Base-by-base conservation (phyloP, 2,888 invertebrate genomes). In the Apodemia hepburni region DNA sequence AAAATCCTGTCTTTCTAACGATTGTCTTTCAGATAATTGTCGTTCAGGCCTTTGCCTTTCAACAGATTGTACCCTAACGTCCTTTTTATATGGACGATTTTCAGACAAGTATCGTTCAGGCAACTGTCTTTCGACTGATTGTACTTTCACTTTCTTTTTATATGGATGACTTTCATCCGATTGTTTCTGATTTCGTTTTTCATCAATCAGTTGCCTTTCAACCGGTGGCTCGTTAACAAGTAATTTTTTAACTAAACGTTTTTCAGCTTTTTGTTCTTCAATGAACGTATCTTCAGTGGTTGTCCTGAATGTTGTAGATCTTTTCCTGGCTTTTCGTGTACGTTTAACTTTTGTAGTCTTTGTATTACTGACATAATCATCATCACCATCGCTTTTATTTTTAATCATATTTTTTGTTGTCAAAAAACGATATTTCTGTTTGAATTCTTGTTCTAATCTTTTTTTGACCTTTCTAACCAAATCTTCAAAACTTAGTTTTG, bases 391-490 rank as follows among this genome's bases (percentile, higher is more conserved):
- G 7, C 27, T 54, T 12, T 27, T 27, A 12, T 22, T 27, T 5
- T 12, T 54, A 6, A 54, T 15, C 6, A 12, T 11, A 18, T 54
- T 22, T 12, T 54, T 22, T 1, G 22, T 54, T 11, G 54, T 12
- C 54, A 27, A 27, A 4, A 22, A 42, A 42, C 15, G 54, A 11
- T 54, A 60, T 54, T 27, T 63, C 27, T 61, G 60, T 45, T 35
- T 59, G 11, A 65, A 67, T 35, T 75, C 73, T 5, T 66, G 64
- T 27, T 73, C 65, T 4, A 83, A 64, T 66, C 73, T 73, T 4
- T 75, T 67, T 51, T 75, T 78, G 0, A 82, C 75, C 66, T 70
- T 73, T 57, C 76, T 70, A 2, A 80, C 78, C 29, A 82, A 60
- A 22, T 76, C 72, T 8, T 81, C 76, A 27, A 80, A 69, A 62